phyloP scores from a whole-genome alignment of 1,140 invertebrate genomes.

The Rhyacophila brunnea region DNA sequence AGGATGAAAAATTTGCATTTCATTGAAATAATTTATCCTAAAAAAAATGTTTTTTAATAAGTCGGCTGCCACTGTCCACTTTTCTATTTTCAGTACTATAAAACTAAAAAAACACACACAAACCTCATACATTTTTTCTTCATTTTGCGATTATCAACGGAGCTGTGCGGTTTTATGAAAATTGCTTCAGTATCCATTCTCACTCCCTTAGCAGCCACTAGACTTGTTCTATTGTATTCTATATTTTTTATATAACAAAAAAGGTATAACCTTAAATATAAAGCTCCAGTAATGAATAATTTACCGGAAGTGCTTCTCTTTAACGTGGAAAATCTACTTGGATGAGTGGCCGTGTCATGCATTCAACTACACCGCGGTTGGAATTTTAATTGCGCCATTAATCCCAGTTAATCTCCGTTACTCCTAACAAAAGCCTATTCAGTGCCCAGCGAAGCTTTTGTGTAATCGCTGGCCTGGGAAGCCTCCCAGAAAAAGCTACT shows the following conservation, averaged over 20 bases:
- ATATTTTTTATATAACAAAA: not conserved
- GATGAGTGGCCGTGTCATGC: constrained; percentile 1
- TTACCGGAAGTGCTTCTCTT: constrained; percentile 1
- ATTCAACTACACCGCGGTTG: constrained; percentile 7
- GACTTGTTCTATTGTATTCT: not conserved
- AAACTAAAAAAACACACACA: too few relatives aligned
- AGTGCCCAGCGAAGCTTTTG: not conserved
- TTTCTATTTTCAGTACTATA: too few relatives aligned
- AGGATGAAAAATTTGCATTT: too few relatives aligned
- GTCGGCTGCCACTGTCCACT: too few relatives aligned
- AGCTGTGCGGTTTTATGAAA: not conserved
- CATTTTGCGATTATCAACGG: too few relatives aligned
- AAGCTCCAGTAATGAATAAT: constrained; percentile 4
- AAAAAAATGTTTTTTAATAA: too few relatives aligned
- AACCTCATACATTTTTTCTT: too few relatives aligned
- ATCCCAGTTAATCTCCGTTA: constrained; percentile 18
- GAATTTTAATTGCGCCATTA: constrained; percentile 28
- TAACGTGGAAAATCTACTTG: not conserved
- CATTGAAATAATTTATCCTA: too few relatives aligned
- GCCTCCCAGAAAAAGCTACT: not conserved
- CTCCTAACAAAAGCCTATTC: constrained; percentile 11
- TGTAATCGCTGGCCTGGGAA: not conserved
- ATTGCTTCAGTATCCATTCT: not conserved
- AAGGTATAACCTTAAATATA: not conserved
- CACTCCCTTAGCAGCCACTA: not conserved